Evolutionary conservation across 2,797 vertebrate genomes (phyloP).

Genomic region (Sebastes baramenuke): DNA sequence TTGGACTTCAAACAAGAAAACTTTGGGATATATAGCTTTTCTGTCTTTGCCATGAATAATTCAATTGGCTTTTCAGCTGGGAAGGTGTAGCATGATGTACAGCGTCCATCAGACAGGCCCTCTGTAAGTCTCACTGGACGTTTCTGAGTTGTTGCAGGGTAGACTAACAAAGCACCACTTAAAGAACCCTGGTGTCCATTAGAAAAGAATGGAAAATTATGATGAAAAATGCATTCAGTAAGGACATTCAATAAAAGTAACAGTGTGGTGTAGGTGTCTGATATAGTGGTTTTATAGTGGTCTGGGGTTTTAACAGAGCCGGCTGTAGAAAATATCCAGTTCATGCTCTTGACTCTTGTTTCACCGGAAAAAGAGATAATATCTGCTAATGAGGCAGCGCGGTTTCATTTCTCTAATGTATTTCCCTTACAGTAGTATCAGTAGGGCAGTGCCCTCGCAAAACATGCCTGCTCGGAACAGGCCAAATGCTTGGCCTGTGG

Average conservation of each 20-base stretch:
- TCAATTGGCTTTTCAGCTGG: constrained; percentile 57
- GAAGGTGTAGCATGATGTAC: constrained; percentile 47
- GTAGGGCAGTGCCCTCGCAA: neutral
- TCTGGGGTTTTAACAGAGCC: neutral
- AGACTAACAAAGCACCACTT: constrained; percentile 57
- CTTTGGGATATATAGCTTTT: constrained; percentile 57
- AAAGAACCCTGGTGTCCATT: constrained; percentile 49
- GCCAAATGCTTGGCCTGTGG: no score
- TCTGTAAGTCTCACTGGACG: constrained; percentile 52
- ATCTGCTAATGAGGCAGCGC: neutral
- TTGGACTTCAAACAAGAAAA: constrained; percentile 54
- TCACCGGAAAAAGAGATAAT: neutral
- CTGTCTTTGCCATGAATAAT: constrained; percentile 71
- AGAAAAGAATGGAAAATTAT: constrained; percentile 58
- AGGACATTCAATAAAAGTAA: constrained; percentile 17
- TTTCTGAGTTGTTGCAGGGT: constrained; percentile 53
- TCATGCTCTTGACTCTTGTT: constrained; percentile 5
- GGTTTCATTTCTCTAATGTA: neutral
- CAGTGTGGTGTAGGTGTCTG: constrained; percentile 9
- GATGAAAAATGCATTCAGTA: constrained; percentile 51
- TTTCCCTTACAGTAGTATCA: neutral
- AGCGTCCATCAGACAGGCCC: constrained; percentile 5
- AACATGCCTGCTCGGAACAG: neutral
- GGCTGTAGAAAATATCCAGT: constrained; percentile 8
- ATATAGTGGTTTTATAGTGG: constrained; percentile 2